Percentiles rank a stretch among this genome's conserved stretches.
phyloP scores from a whole-genome alignment of 2,888 invertebrate species.

The Anticlea derivata region DNA sequence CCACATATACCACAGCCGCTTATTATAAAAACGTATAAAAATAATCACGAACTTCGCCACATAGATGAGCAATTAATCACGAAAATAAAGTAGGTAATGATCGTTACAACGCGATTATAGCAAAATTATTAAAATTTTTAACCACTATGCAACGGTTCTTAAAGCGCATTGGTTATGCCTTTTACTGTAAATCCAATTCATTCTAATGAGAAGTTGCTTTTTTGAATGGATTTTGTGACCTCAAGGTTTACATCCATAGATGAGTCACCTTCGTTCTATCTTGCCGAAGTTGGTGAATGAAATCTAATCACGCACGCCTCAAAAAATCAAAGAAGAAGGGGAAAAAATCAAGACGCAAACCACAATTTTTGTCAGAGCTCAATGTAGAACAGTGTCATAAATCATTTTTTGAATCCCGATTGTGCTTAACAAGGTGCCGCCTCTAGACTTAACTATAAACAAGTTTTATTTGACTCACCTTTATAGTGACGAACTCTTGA shows the following conservation, averaged over 20 bases:
- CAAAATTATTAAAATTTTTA: conserved; percentile 15
- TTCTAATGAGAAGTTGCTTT: not conserved
- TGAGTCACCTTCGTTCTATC: too few relatives aligned
- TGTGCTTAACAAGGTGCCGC: too few relatives aligned
- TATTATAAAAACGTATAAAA: not conserved
- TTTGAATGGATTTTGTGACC: too few relatives aligned
- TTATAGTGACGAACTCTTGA: conserved; percentile 91
- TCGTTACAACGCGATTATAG: conserved; percentile 24
- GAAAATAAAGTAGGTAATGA: conserved; percentile 3
- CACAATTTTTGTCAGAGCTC: too few relatives aligned
- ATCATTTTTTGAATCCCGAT: too few relatives aligned
- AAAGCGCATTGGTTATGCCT: not conserved
- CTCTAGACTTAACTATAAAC: too few relatives aligned
- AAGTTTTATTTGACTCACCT: conserved; percentile 83
- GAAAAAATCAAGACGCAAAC: too few relatives aligned
- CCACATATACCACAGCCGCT: not conserved
- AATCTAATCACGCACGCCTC: too few relatives aligned
- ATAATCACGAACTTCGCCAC: not conserved
- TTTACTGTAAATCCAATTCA: not conserved
- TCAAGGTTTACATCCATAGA: too few relatives aligned
- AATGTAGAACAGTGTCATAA: too few relatives aligned
- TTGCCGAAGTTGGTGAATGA: too few relatives aligned
- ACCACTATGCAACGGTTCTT: conserved; percentile 13
- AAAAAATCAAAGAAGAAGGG: too few relatives aligned
- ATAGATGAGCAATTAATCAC: conserved; percentile 19